These are phyloP conservation scores for Dreissena rostriformis DNA, from an alignment of 1,140 invertebrate genomes.

Conservation along the genomic window DNA sequence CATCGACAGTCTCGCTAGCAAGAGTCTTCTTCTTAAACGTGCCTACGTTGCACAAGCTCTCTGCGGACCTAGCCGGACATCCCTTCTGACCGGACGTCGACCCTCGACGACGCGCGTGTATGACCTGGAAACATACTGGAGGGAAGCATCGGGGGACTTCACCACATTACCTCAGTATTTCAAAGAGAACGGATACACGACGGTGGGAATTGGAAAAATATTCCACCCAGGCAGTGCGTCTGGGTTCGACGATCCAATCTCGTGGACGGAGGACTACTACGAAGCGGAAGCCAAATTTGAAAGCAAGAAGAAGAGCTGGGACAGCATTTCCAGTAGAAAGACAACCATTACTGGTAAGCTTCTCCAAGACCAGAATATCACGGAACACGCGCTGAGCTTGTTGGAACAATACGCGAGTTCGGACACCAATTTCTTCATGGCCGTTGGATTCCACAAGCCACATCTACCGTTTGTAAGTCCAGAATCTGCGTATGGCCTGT, in stretches of 20 bases:
- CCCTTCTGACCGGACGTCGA: constrained; percentile 54
- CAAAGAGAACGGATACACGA: constrained; percentile 47
- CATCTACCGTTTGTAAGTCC: constrained; percentile 66
- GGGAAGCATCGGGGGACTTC: constrained; percentile 39
- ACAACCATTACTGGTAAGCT: neutral
- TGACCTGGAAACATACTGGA: constrained; percentile 34
- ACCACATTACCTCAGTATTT: constrained; percentile 57
- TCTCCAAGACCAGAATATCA: constrained; percentile 87
- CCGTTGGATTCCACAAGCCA: constrained; percentile 66
- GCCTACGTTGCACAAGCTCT: constrained; percentile 26
- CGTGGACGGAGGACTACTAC: constrained; percentile 54
- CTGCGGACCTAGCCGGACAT: constrained; percentile 55
- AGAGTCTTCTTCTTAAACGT: constrained; percentile 1
- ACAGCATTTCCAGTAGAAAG: neutral
- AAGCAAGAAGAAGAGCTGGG: constrained; percentile 7
- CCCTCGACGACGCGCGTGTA: constrained; percentile 55
- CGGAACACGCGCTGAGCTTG: constrained; percentile 86
- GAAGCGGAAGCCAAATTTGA: constrained; percentile 5
- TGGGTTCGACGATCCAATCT: constrained; percentile 33
- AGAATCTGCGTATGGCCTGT: constrained; percentile 25
- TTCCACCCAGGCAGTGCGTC: constrained; percentile 67
- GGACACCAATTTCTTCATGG: constrained; percentile 61
- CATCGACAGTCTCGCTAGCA: neutral
- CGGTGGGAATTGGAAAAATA: constrained; percentile 55
- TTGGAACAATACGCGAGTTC: constrained; percentile 77